Evolutionary conservation across 2,888 invertebrate genomes (phyloP).

Genomic region (Drosophila buzzatii): DNA sequence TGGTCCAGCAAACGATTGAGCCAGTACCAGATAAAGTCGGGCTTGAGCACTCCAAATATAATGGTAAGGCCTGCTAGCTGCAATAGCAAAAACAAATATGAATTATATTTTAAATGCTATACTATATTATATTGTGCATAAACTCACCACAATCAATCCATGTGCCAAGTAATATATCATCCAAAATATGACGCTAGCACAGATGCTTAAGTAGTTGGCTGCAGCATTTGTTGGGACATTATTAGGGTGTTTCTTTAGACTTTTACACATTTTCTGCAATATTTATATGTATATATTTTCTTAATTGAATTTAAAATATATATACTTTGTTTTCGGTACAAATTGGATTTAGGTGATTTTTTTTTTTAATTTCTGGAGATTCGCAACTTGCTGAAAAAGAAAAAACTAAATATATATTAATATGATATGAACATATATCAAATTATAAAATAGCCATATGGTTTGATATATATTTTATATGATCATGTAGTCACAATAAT

Average conservation of each 20-base stretch:
- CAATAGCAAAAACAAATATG: background rate
- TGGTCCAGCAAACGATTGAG: constrained; percentile 57
- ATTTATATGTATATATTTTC: background rate
- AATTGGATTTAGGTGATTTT: too few relatives aligned
- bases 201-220: constrained; percentile 33
- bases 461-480: too few relatives aligned
- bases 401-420: too few relatives aligned
- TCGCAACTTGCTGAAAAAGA: too few relatives aligned
- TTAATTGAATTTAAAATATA: background rate
- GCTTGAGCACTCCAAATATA: constrained; percentile 57
- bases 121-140: background rate
- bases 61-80: constrained; percentile 43
- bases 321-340: background rate
- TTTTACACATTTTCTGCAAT: constrained; percentile 22
- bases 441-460: too few relatives aligned
- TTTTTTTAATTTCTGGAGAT: too few relatives aligned
- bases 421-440: too few relatives aligned
- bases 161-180: constrained; percentile 43
- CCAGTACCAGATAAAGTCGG: constrained; percentile 46
- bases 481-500: too few relatives aligned
- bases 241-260: background rate
- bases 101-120: background rate
- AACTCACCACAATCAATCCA: constrained; percentile 54
- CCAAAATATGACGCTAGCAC: constrained; percentile 55
- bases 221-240: constrained; percentile 33